Evolutionary conservation across 2,113 vertebrate genomes (phyloP), one percentile per base, ranked within the genome.

Genomic region (Phrynocephalus versicolor): DNA sequence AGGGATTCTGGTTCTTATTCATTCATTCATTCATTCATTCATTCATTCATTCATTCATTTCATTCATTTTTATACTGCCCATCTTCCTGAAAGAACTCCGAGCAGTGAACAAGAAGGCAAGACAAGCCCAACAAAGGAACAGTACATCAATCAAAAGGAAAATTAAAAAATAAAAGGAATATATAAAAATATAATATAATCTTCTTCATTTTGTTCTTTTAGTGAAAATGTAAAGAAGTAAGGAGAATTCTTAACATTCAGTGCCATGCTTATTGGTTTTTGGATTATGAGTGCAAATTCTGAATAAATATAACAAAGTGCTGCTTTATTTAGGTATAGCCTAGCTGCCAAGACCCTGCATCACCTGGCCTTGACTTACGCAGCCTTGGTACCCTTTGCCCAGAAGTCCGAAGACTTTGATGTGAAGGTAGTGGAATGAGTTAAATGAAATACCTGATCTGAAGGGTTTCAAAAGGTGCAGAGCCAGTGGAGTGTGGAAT

Each of bases 301-400:
- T 83, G 85, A 72, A 67, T 81, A 78, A 51, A 45, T 35, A n/a
- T 62, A 27, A 21, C 58, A 57, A 12, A 81, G 33, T 84, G 2
- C n/a, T 89, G 82, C 64, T 91, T 9, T 92, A 76, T 95, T 95
- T 90, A 95, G 95, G 67, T 96, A 95, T 90, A 97, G 94, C 82
- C 95, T 99, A 88, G 96, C 94, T 87, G 96, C 93, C 78, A 94
- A 96, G 39, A 96, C 95, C 81, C 96, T 98, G 88, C 95, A 93
- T 89, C 97, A 97, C 89, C 93, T 99, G 87, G 92, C 95, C 76
- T 92, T 97, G 90, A 92, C 98, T 92, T 98, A 98, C 96, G 96
- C 97, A 3, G 95, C 96, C 82, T 88, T 98, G 90, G 96, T 97
- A 88, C 93, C 97, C 88, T 95, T 97, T 88, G 90, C 94, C 30